phyloP scores from a whole-genome alignment of 2,888 invertebrate genomes.

The Chaetoderma sp. region DNA sequence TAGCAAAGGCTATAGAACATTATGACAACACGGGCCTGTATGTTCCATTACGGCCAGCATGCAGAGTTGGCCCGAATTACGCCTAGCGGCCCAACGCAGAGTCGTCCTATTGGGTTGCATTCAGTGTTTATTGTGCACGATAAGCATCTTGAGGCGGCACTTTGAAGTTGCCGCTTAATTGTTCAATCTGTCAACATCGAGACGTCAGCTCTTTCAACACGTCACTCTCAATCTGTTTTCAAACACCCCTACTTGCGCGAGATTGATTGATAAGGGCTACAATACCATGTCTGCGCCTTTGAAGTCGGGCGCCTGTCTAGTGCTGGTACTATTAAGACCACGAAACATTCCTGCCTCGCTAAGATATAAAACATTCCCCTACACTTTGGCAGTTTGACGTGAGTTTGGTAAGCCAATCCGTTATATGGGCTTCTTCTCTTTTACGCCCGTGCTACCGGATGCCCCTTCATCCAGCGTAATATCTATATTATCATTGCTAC shows the following conservation, averaged over 20 bases:
- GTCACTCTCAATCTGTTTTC: slow-evolving; percentile 62
- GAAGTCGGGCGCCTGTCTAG: slow-evolving; percentile 40
- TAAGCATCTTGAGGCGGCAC: slow-evolving; percentile 48
- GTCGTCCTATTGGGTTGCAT: slow-evolving; percentile 42
- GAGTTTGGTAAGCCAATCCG: not conserved
- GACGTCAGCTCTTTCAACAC: slow-evolving; percentile 58
- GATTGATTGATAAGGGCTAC: slow-evolving; percentile 59
- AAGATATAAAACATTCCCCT: not conserved
- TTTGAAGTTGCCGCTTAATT: slow-evolving; percentile 60
- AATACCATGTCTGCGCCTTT: slow-evolving; percentile 41
- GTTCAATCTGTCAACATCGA: slow-evolving; percentile 60
- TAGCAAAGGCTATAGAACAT: no score
- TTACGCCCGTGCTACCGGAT: no score
- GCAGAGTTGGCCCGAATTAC: no score
- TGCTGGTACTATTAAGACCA: slow-evolving; percentile 34
- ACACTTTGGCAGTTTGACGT: not conserved
- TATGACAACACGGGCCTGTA: no score
- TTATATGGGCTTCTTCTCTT: no score
- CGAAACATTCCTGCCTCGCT: not conserved
- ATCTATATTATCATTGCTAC: no score
- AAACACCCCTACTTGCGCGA: slow-evolving; percentile 56
- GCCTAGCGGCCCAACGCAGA: no score
- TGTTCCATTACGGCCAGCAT: no score
- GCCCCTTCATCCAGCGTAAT: no score
- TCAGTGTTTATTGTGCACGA: slow-evolving; percentile 48